Conservation (phyloP, 2,113 vertebrate genomes). For the Megatriorchis doriae region DNA sequence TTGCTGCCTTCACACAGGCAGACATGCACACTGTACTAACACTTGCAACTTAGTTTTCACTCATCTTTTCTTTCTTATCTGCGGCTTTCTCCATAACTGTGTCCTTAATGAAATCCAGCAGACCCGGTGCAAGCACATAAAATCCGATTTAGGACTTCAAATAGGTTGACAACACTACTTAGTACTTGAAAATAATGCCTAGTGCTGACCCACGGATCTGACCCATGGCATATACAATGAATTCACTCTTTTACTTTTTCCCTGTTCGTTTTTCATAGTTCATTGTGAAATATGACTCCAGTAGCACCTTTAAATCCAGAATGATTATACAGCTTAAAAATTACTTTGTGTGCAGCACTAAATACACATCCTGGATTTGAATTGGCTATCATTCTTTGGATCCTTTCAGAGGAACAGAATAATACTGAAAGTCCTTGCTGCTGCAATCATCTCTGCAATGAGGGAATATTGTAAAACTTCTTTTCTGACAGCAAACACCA, state of each 20-base stretch:
- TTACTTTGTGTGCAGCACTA: background rate
- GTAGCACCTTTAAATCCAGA: background rate
- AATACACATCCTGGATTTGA: background rate
- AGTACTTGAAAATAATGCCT: background rate
- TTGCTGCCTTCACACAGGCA: background rate
- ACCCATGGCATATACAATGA: fast-evolving
- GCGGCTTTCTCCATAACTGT: background rate
- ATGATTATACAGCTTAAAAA: background rate
- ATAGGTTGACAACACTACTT: background rate
- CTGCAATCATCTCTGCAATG: background rate
- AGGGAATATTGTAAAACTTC: background rate
- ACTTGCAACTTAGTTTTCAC: background rate
- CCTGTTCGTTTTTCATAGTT: background rate
- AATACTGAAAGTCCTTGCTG: background rate
- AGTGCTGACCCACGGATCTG: background rate
- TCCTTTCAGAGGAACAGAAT: background rate
- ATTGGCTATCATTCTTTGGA: background rate
- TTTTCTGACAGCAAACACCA: background rate
- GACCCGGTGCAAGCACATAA: background rate
- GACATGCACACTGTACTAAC: fast-evolving
- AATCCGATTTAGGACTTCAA: background rate
- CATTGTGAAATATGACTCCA: background rate
- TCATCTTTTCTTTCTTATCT: background rate
- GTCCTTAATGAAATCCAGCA: background rate
- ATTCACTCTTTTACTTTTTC: background rate